A percentile compares a stretch with the other conserved stretches of the same genome.
These are phyloP conservation scores for Zenarchopterus dispar DNA, from an alignment of 2,797 vertebrate genomes.

Conservation along the genomic window DNA sequence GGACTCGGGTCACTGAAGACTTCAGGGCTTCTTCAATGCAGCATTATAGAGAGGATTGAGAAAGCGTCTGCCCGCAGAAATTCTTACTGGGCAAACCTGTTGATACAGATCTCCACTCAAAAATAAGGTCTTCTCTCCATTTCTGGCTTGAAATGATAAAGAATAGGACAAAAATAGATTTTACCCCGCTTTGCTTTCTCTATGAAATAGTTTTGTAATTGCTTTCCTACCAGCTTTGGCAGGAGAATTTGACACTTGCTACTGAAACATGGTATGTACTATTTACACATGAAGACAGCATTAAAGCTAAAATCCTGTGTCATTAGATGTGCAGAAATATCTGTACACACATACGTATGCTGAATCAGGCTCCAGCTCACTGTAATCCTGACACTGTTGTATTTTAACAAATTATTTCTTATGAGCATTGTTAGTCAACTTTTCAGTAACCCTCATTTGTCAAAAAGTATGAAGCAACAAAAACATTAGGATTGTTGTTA, in stretches of 20 bases:
- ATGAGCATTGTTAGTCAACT: no score
- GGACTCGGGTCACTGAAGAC: conserved; percentile 53
- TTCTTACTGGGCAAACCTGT: conserved; percentile 47
- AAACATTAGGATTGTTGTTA: no score
- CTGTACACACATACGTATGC: neutral
- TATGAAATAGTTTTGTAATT: conserved; percentile 15
- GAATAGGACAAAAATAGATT: conserved; percentile 26
- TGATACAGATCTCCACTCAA: conserved; percentile 59
- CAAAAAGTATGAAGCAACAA: no score
- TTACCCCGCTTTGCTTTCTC: neutral
- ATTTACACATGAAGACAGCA: neutral
- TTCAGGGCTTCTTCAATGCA: conserved; percentile 42
- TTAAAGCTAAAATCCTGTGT: no score
- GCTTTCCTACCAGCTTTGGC: conserved; percentile 20
- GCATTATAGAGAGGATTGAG: conserved; percentile 42
- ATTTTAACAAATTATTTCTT: neutral
- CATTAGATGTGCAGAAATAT: conserved; percentile 1
- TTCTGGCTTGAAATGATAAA: conserved; percentile 60
- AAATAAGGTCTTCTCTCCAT: conserved; percentile 40
- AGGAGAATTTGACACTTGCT: conserved; percentile 2
- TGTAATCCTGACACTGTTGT: neutral
- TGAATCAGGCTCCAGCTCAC: neutral
- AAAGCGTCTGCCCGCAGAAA: conserved; percentile 42
- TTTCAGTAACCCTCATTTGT: no score
- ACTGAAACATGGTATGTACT: neutral